phyloP scores from a whole-genome alignment of 1,140 invertebrate genomes.

The Aradophagus sp. region DNA sequence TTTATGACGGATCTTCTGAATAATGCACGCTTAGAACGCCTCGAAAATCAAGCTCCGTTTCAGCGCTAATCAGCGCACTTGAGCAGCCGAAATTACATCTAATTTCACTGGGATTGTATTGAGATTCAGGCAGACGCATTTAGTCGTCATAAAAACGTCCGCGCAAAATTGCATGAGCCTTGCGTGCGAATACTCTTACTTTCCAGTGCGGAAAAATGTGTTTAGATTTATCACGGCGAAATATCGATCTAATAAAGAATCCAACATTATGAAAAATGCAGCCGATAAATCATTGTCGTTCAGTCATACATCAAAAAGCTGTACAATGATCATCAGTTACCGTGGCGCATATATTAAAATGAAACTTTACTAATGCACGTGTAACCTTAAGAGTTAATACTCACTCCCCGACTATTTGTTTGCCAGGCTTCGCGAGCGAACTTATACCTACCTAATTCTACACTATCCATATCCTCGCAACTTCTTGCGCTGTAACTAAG shows the following conservation, averaged over 20 bases:
- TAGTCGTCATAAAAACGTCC: conserved; percentile 1
- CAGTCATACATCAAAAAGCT: conserved; percentile 18
- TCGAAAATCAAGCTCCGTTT: conserved; percentile 23
- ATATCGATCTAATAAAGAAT: conserved; percentile 43
- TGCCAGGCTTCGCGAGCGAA: conserved; percentile 21
- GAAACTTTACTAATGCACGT: conserved; percentile 25
- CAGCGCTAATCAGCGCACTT: conserved; percentile 28
- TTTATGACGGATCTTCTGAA: conserved; percentile 3
- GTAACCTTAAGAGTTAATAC: conserved; percentile 24
- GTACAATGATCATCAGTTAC: conserved; percentile 10
- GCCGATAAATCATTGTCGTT: conserved; percentile 35
- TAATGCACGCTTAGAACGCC: conserved; percentile 8
- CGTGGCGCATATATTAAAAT: conserved; percentile 8
- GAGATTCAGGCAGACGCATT: not conserved
- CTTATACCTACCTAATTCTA: conserved; percentile 39
- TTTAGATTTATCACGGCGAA: conserved; percentile 23
- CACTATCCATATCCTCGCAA: conserved; percentile 33
- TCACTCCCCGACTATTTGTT: conserved; percentile 25
- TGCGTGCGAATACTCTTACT: conserved; percentile 7
- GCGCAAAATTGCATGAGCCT: not conserved
- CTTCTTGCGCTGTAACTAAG: conserved; percentile 32
- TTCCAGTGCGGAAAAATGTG: conserved; percentile 12
- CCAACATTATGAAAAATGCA: conserved; percentile 15
- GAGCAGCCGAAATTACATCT: conserved; percentile 5
- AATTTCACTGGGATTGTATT: conserved; percentile 8